phyloP scores from a whole-genome alignment of 1,140 invertebrate species.

The Drosophila quadrilineata region DNA sequence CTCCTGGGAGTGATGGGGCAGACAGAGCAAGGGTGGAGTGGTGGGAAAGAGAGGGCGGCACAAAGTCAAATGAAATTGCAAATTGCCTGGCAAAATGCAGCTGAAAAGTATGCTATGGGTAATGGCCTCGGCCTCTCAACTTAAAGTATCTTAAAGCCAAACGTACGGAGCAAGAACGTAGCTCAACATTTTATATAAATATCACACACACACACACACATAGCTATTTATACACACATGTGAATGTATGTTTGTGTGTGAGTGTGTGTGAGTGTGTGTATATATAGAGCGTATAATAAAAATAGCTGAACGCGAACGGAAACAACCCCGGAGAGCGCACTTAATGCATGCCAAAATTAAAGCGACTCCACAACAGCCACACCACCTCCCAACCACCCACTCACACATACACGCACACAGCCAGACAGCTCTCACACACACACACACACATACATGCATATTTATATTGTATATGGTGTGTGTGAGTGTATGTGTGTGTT shows the following conservation, averaged over 20 bases:
- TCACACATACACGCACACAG: constrained; percentile 35
- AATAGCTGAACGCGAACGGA: constrained; percentile 54
- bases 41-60: not conserved
- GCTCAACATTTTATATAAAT: constrained; percentile 19
- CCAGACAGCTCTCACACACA: constrained; percentile 45
- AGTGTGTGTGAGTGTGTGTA: too few species aligned
- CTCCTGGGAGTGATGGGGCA: constrained; percentile 8
- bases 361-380: constrained; percentile 46
- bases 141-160: not conserved
- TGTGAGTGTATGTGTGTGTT: constrained; percentile 22
- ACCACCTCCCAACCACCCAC: constrained; percentile 7
- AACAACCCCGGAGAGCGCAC: constrained; percentile 75
- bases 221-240: too few species aligned
- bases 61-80: constrained; percentile 13
- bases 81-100: constrained; percentile 37
- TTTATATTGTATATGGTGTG: too few species aligned
- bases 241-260: too few species aligned
- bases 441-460: constrained; percentile 25
- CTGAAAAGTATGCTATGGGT: constrained; percentile 63
- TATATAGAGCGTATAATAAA: constrained; percentile 41
- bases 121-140: constrained; percentile 29
- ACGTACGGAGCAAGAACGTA: constrained; percentile 3
- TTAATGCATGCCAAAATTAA: constrained; percentile 79
- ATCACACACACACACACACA: not conserved
- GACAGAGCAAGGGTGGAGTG: not conserved